phyloP scores from a whole-genome alignment of 2,113 vertebrate species.

The Corynorhinus townsendii region DNA sequence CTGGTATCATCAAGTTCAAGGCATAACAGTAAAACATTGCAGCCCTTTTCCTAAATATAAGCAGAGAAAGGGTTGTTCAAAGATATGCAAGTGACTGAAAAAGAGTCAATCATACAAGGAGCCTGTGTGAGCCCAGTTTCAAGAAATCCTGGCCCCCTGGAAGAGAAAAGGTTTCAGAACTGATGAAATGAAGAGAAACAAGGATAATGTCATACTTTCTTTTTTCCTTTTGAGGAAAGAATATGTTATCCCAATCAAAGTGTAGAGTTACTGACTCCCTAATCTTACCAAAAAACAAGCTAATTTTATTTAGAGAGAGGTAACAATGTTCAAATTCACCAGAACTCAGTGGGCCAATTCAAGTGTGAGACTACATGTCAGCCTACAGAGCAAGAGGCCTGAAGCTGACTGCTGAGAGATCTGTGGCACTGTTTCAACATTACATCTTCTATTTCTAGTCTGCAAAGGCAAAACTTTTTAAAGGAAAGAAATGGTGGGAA shows the following conservation, averaged over 20 bases:
- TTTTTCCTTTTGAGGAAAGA: conserved; percentile 8
- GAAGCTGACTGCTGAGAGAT: not conserved
- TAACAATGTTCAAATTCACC: conserved; percentile 52
- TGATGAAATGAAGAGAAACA: conserved; percentile 2
- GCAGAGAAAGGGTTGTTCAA: not conserved
- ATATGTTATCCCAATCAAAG: not conserved
- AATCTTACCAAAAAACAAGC: conserved; percentile 7
- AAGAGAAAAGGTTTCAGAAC: not conserved
- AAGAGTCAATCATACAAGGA: not conserved
- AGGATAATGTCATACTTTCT: not conserved
- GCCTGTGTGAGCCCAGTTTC: not conserved
- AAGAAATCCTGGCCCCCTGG: not conserved
- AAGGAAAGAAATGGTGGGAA: too few relatives aligned
- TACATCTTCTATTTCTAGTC: too few relatives aligned
- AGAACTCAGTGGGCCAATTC: conserved; percentile 45
- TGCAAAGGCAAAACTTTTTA: too few relatives aligned
- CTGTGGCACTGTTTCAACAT: conserved; percentile 1
- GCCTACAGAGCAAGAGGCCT: not conserved
- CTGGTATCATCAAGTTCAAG: conserved; percentile 54
- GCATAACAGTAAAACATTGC: not conserved
- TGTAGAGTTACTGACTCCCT: not conserved
- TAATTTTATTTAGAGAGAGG: conserved; percentile 28
- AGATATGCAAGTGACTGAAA: not conserved
- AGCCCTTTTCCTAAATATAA: not conserved
- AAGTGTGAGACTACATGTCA: not conserved